A percentile compares a stretch with the other conserved stretches of the same genome.
phyloP scores from a whole-genome alignment of 2,888 invertebrate genomes.

The Clivina fossor region DNA sequence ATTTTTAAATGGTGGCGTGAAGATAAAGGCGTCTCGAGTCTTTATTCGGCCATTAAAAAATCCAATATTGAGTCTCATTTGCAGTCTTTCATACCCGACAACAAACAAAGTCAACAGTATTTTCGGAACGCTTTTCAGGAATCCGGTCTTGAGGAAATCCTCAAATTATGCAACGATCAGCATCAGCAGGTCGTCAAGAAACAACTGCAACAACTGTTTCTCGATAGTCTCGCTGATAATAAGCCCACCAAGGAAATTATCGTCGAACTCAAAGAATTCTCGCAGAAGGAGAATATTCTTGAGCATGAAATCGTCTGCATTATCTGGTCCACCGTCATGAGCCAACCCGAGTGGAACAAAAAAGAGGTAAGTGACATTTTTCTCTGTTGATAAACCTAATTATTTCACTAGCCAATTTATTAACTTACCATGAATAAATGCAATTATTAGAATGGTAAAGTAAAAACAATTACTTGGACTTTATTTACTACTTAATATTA shows the following conservation, averaged over 20 bases:
- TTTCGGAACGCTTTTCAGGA: slow-evolving; percentile 65
- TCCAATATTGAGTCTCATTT: slow-evolving; percentile 77
- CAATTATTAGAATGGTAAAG: no score
- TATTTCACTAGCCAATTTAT: no score
- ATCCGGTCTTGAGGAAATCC: slow-evolving; percentile 54
- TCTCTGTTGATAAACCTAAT: no score
- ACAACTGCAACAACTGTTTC: slow-evolving; percentile 71
- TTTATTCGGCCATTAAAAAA: slow-evolving; percentile 84
- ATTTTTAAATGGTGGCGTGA: slow-evolving; percentile 89
- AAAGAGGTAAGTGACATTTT: slow-evolving; percentile 65
- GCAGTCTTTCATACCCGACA: slow-evolving; percentile 92
- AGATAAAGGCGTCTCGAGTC: slow-evolving; percentile 83
- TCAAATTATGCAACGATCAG: slow-evolving; percentile 79
- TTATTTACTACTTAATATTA: no score
- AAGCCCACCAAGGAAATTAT: slow-evolving; percentile 85
- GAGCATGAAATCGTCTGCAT: slow-evolving; percentile 76
- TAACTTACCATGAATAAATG: no score
- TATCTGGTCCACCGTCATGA: slow-evolving; percentile 93
- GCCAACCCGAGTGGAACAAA: slow-evolving; percentile 96
- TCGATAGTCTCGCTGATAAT: slow-evolving; percentile 85
- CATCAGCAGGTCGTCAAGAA: slow-evolving; percentile 83
- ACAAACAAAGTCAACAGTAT: slow-evolving; percentile 89
- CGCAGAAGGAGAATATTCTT: slow-evolving; percentile 77
- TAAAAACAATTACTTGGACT: no score
- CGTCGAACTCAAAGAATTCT: slow-evolving; percentile 82